Conservation (phyloP, 2,113 vertebrate genomes). For the Lonchura striata region DNA sequence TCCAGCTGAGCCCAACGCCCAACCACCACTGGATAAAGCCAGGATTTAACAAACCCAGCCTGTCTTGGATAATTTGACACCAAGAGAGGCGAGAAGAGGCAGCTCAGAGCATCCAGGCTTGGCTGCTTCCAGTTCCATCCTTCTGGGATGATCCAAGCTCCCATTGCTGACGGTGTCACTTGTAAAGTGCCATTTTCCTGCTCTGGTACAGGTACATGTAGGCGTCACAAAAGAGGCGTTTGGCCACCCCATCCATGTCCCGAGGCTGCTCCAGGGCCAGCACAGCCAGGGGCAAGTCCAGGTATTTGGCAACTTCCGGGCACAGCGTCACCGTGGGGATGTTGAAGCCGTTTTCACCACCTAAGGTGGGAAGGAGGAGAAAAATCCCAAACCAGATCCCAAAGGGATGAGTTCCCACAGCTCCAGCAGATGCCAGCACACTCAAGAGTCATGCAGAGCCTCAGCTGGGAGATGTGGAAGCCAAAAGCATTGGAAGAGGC, state of each 20-base stretch:
- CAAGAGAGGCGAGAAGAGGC: neutral
- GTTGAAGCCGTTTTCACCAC: slow-evolving; percentile 83
- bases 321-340: slow-evolving; percentile 81
- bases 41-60: neutral
- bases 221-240: slow-evolving; percentile 88
- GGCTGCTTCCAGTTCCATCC: neutral
- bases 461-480: neutral
- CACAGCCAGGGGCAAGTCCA: slow-evolving; percentile 73
- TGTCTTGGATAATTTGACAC: neutral
- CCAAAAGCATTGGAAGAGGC: neutral
- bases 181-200: slow-evolving; percentile 82
- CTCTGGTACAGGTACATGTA: slow-evolving; percentile 92
- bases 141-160: neutral
- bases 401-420: neutral
- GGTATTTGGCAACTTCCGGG: slow-evolving; percentile 81
- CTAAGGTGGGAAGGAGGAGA: slow-evolving; percentile 39
- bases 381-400: neutral
- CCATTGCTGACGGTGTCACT: neutral
- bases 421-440: neutral
- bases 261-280: slow-evolving; percentile 81
- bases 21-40: neutral
- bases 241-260: slow-evolving; percentile 88
- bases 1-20: neutral
- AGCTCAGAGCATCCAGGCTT: neutral
- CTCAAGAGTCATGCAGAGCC: neutral